Base-by-base conservation (phyloP, 2,888 invertebrate species). In the Formica aserva region DNA sequence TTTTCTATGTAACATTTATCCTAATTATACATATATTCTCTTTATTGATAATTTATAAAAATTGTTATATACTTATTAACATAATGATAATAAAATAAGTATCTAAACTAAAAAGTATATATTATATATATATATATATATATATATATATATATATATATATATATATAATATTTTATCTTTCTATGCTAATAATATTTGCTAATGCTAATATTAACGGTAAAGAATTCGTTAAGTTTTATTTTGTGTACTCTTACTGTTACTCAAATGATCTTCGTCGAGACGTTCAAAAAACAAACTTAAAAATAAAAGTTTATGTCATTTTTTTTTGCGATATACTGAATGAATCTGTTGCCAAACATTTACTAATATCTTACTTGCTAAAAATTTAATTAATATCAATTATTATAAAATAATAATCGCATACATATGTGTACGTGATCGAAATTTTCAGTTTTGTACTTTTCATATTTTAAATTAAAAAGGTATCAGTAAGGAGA, bases 31-130 rank as follows among this genome's bases (percentile, higher is more conserved):
- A 26, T 26, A 1, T 72, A 26, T 26, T 0, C 18, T 13, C 26
- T 74, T 74, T 72, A 52, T 74, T 26, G 6, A 48, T 48, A 74
- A 60, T 60, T 74, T 60, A 29, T n/a, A 74, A 35, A 11, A 26
- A 26, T 72, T 57, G 22, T 11, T 26, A 15, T 9, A 22, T 32
- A 9, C 35, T 8, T 38, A 15, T 45, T 15, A 15, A 45, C 45
- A 45, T 45, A 45, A 15, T 45, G 15, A 45, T 1, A 45, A 45
- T 45, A 15, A 45, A 15, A 45, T 45, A 45, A 13, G 45, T 15
- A 5, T 45, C 15, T 45, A 45, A 45, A 45, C 15, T 45, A 41
- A 41, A 22, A 22, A 22, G 22, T n/a, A n/a, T n/a, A n/a, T n/a
- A n/a, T n/a, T n/a, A n/a, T n/a, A n/a, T n/a, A n/a, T 22, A 22